Conservation (phyloP, 2,888 invertebrate genomes). For the Phragmatobia fuliginosa region DNA sequence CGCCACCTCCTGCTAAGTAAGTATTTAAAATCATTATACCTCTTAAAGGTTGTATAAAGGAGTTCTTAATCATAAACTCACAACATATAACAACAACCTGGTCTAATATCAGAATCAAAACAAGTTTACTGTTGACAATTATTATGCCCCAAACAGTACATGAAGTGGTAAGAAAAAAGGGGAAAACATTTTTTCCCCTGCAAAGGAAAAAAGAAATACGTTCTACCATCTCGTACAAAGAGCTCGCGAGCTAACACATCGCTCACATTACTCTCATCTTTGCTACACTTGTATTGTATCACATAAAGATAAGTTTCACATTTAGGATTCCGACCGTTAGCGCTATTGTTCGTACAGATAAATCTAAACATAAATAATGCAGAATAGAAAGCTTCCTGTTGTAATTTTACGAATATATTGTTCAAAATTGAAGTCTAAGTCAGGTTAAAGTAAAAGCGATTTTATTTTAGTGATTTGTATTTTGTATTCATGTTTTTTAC, state of each 20-base stretch:
- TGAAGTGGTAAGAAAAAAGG: not conserved
- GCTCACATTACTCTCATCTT: not conserved
- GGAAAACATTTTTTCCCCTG: not conserved
- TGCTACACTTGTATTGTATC: not conserved
- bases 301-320: not conserved
- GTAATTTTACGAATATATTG: not conserved
- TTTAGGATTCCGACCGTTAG: not conserved
- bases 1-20: conserved; percentile 89
- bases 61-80: not conserved
- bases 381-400: not conserved
- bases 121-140: not conserved
- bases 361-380: not conserved
- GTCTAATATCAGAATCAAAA: not conserved
- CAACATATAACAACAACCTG: not conserved
- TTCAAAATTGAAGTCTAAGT: too few relatives aligned
- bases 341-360: not conserved
- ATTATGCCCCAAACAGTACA: not conserved
- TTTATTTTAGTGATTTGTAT: not conserved
- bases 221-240: not conserved
- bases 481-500: not conserved
- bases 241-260: conserved; percentile 1
- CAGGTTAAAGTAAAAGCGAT: too few relatives aligned
- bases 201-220: conserved; percentile 1
- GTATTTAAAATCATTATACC: not conserved
- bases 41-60: not conserved